Evolutionary conservation across 2,113 vertebrate genomes (phyloP).

Genomic region (Tauraco erythrolophus): DNA sequence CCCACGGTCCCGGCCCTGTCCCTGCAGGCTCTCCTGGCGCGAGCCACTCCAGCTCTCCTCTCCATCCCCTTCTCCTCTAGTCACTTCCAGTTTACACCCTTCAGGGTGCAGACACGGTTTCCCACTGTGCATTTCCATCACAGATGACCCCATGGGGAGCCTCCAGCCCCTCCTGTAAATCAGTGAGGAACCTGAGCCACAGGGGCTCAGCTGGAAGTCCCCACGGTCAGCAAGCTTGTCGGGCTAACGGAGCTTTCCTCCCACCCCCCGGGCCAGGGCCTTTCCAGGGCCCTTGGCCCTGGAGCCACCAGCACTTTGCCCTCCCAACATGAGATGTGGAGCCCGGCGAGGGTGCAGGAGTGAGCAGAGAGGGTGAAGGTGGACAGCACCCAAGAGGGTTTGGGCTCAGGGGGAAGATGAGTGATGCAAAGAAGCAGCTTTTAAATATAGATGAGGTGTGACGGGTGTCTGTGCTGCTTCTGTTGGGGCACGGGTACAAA

Average conservation of each 20-base stretch:
- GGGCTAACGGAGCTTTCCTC: neutral
- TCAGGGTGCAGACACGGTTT: rapidly evolving
- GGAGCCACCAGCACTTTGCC: neutral
- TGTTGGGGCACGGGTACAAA: neutral
- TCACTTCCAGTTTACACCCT: neutral
- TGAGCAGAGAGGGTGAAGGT: neutral
- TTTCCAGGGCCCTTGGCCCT: neutral
- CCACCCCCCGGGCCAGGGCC: no score
- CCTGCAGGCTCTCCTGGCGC: neutral
- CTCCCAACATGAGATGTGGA: neutral
- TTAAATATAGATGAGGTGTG: rapidly evolving
- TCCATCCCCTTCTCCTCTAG: neutral
- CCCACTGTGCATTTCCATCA: neutral
- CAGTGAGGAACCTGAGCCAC: rapidly evolving
- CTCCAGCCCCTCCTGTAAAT: neutral
- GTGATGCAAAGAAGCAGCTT: neutral
- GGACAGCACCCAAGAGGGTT: neutral
- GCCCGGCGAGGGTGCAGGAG: neutral
- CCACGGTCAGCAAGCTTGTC: neutral
- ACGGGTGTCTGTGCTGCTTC: rapidly evolving
- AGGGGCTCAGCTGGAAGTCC: neutral
- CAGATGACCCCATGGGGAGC: rapidly evolving
- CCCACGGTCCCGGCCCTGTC: rapidly evolving
- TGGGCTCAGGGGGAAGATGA: neutral
- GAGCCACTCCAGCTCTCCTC: neutral